Percentiles rank a stretch among this genome's conserved stretches.
Conservation (phyloP, 1,140 invertebrate genomes). For the Trichonephila clavipes region DNA sequence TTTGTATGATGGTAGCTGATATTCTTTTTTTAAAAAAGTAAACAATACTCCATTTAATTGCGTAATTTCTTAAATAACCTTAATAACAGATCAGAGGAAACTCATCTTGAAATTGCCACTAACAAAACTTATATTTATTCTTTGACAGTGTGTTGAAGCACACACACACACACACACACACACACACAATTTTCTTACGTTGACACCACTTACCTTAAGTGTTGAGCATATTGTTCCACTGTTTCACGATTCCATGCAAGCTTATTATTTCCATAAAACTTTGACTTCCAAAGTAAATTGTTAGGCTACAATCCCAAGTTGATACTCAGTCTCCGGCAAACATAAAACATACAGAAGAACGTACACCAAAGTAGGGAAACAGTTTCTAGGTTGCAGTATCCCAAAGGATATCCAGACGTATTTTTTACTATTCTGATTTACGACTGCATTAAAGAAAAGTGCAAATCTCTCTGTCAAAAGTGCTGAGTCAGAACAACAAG, state of each 20-base stretch:
- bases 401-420: background rate
- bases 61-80: no score
- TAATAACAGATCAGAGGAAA: no score
- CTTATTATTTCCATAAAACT: slow-evolving; percentile 15
- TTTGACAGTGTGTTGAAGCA: no score
- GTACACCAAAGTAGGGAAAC: background rate
- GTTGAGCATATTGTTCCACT: no score
- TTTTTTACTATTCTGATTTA: slow-evolving; percentile 7
- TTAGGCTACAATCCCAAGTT: background rate
- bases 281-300: background rate
- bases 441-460: background rate
- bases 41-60: no score
- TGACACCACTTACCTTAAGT: no score
- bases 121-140: no score
- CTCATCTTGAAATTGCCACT: no score
- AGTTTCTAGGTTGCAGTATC: background rate
- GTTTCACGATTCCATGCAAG: background rate
- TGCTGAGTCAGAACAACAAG: background rate
- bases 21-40: no score
- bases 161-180: no score
- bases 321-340: background rate
- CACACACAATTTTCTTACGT: no score
- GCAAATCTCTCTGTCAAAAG: slow-evolving; percentile 2
- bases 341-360: background rate
- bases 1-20: no score